Evolutionary conservation across 2,113 vertebrate genomes (phyloP), one percentile per base, ranked within the genome.

Genomic region (Entelurus aequoreus): DNA sequence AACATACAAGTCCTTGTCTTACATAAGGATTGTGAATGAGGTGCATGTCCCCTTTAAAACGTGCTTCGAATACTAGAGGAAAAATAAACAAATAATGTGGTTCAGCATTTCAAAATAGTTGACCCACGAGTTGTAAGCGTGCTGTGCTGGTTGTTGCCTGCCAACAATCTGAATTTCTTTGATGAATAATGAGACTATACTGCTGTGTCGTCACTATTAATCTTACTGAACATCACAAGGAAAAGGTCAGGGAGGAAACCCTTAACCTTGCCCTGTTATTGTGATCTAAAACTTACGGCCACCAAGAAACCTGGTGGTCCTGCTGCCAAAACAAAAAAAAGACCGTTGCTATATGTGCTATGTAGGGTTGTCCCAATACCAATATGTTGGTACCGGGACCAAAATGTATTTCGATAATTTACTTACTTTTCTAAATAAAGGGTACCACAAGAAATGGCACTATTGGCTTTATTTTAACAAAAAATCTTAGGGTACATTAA

Each of bases 251-350:
- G 89, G 80, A 80, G 77, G 79, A 90, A 86, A 92, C 85, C 87
- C 85, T 79, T 92, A 94, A 91, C 89, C 88, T 16, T 65, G 84
- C 72, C 88, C 89, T 91, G 85, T 88, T 85, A 89, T 82, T 89
- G 90, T 87, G 86, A 88, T 77, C 80, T 76, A 58, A 55, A 69
- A 80, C 69, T 48, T 61, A 69, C 66, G 70, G 69, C 60, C 55
- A 61, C 47, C 60, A 64, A 71, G 65, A 58, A 64, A 70, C 66
- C 73, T 76, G 86, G 83, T 81, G 82, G 73, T 76, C 74, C 66
- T 74, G 63, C 64, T 11, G 11, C 64, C 36, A 14, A n/a, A 13
- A 28, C 1, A 28, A 28, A 28, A 28, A 28, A 36, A 60, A 38
- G 59, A 69, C 74, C 64, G 68, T 64, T 66, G 62, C 62, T 68